These are phyloP conservation scores for Rhipidura dahli DNA, from an alignment of 2,113 vertebrate genomes.

Conservation along the genomic window DNA sequence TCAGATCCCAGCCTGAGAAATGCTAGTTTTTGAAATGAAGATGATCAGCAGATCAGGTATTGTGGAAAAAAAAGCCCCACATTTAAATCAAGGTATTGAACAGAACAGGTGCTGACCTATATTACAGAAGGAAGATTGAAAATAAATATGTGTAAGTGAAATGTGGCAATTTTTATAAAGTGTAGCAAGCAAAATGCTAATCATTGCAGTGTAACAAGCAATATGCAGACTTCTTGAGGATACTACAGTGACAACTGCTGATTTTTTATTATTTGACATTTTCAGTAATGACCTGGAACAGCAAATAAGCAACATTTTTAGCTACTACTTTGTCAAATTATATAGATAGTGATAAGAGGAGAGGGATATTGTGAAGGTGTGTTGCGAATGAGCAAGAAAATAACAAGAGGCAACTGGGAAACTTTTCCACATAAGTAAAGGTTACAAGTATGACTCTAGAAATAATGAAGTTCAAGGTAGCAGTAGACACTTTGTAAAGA, in stretches of 20 bases:
- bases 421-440: background rate
- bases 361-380: background rate
- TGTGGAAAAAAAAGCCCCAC: background rate
- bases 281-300: background rate
- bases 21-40: background rate
- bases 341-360: background rate
- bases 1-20: background rate
- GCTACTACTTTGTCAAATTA: background rate
- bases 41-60: rapidly evolving
- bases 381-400: background rate
- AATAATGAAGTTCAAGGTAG: background rate
- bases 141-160: background rate
- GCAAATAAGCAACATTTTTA: background rate
- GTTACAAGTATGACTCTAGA: background rate
- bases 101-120: background rate
- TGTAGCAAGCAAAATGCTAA: background rate
- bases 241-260: background rate
- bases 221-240: background rate
- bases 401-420: background rate
- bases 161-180: background rate
- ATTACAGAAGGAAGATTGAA: background rate
- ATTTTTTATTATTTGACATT: background rate
- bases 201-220: background rate
- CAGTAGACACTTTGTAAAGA: background rate
- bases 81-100: background rate